Evolutionary conservation across 92 coral and sea anemone species (phyloP).

Genomic region (Actinernus sp.): DNA sequence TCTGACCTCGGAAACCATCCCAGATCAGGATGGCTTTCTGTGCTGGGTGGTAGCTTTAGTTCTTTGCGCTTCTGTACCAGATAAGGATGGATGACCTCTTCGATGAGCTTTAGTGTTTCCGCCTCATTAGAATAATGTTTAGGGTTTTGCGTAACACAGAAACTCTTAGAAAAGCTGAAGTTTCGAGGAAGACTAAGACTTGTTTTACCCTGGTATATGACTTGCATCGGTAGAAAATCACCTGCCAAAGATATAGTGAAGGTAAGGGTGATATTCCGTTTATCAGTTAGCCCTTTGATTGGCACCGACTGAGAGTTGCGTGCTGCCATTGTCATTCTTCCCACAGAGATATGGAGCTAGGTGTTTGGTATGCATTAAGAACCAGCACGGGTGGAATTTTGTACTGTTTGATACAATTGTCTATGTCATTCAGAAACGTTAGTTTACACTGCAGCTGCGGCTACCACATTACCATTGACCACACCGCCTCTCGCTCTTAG

Average conservation of each 20-base stretch:
- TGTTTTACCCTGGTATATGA: conserved; percentile 62
- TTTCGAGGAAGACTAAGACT: no score
- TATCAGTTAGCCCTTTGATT: conserved; percentile 56
- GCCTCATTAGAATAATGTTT: no score
- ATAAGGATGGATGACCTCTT: no score
- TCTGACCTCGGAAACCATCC: conserved; percentile 54
- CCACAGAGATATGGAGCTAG: conserved; percentile 71
- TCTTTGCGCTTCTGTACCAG: no score
- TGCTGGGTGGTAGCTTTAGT: conserved; percentile 28
- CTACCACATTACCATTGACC: conserved; percentile 57
- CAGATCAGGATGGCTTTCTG: conserved; percentile 39
- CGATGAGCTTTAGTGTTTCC: conserved; percentile 44
- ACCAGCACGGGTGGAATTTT: conserved; percentile 47
- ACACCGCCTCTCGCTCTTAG: conserved; percentile 76
- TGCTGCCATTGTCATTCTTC: conserved; percentile 76
- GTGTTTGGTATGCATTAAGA: conserved; percentile 76
- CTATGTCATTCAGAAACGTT: conserved; percentile 44
- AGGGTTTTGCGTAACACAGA: conserved; percentile 63
- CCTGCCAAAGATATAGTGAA: conserved; percentile 56
- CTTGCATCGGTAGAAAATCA: conserved; percentile 59
- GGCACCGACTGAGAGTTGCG: conserved; percentile 58
- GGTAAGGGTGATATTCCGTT: no score
- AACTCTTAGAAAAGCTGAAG: conserved; percentile 53
- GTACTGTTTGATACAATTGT: no score
- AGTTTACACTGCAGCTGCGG: conserved; percentile 66